Evolutionary conservation across 1,140 invertebrate species (phyloP).

Genomic region (Danaus plexippus): DNA sequence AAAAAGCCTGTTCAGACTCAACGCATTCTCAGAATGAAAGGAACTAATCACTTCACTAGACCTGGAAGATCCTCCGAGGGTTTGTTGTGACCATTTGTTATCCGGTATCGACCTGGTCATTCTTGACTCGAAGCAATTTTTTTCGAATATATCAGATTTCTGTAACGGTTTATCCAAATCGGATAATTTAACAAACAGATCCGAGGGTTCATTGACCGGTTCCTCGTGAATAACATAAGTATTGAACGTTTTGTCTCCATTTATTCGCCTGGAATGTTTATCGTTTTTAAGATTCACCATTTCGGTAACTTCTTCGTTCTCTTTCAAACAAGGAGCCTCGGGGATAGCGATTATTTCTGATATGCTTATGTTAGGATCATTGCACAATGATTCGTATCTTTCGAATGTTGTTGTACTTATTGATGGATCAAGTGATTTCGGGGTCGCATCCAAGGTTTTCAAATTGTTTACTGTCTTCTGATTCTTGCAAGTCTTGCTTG

Average conservation of each 20-base stretch:
- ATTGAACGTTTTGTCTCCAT: constrained; percentile 17
- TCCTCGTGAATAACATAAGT: constrained; percentile 30
- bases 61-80: constrained; percentile 27
- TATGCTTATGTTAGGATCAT: constrained; percentile 50
- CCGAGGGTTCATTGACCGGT: constrained; percentile 19
- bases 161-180: constrained; percentile 55
- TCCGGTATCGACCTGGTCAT: constrained; percentile 66
- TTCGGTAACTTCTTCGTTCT: constrained; percentile 7
- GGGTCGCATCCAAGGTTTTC: constrained; percentile 3
- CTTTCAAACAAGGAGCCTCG: constrained; percentile 7
- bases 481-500: constrained; percentile 16
- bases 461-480: constrained; percentile 13
- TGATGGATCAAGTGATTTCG: constrained; percentile 11
- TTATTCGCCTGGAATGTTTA: constrained; percentile 16
- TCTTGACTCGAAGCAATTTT: constrained; percentile 31
- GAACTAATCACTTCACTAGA: constrained; percentile 57
- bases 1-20: constrained; percentile 61
- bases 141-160: constrained; percentile 29
- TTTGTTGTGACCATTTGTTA: constrained; percentile 47
- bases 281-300: constrained; percentile 15
- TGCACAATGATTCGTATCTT: constrained; percentile 52
- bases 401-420: constrained; percentile 33
- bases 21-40: constrained; percentile 64
- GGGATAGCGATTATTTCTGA: constrained; percentile 49
- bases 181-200: constrained; percentile 59